phyloP scores from a whole-genome alignment of 2,113 vertebrate genomes.

The Notarius quadriscutis region DNA sequence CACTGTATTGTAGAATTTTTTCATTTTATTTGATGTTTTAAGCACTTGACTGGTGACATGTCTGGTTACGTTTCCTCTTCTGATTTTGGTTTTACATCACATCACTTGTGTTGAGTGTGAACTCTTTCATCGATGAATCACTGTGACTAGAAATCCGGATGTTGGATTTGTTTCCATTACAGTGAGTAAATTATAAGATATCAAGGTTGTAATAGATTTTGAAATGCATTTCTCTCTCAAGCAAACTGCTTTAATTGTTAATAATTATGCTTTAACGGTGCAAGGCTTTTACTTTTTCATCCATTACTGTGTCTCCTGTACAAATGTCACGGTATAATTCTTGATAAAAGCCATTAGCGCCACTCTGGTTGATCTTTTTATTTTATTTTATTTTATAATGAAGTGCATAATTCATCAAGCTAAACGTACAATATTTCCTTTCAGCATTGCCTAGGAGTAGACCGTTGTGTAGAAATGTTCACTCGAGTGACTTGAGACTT shows the following conservation, averaged over 20 bases:
- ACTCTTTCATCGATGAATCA: not conserved
- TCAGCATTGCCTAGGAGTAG: not conserved
- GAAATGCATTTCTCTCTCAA: not conserved
- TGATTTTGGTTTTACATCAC: not conserved
- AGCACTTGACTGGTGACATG: too few species aligned
- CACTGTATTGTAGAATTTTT: not conserved
- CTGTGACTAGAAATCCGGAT: not conserved
- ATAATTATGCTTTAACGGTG: not conserved
- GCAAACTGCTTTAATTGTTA: conserved; percentile 3
- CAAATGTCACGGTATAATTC: not conserved
- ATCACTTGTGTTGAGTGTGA: not conserved
- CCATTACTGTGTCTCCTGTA: not conserved
- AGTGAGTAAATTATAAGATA: not conserved
- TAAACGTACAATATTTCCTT: not conserved
- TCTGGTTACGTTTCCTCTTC: not conserved
- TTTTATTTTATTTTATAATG: not conserved
- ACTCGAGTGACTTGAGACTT: conserved; percentile 12
- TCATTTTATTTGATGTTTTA: not conserved
- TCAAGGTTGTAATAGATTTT: not conserved
- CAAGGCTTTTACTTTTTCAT: not conserved
- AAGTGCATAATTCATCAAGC: not conserved
- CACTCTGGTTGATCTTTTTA: not conserved
- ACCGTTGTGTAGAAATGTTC: not conserved
- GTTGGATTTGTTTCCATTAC: not conserved
- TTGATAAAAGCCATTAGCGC: conserved; percentile 30